Evolutionary conservation across 2,888 invertebrate genomes (phyloP), one percentile per base, ranked within the genome.

Genomic region (Encarsia formosa): DNA sequence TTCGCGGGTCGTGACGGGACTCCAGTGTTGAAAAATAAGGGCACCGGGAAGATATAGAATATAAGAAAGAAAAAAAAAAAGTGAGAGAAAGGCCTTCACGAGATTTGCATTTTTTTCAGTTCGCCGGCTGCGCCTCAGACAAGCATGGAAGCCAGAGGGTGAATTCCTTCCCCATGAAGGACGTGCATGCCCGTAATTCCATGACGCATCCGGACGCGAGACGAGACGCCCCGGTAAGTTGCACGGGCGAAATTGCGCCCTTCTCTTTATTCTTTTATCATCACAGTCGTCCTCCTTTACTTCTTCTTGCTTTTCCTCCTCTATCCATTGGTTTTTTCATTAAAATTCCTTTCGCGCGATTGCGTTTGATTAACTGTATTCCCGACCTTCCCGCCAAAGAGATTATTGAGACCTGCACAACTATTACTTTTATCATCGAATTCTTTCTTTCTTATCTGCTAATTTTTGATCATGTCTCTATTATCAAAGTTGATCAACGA

Each of bases 81-180:
- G 9, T 5, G 22, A 15, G n/a, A 8, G 29, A 37, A 42, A n/a
- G 16, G 9, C 15, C 13, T 38, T 72, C 20, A 48, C 29, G 53
- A 52, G 49, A 54, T 58, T 54, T 58, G 40, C 46, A 52, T 52
- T 62, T 67, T n/a, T 74, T 78, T 54, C 79, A 91, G 90, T 77
- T 90, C 64, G 80, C 85, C 49, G 85, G 86, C 54, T 90, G 88
- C 69, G 79, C 85, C 19, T 85, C 89, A 13, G 91, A 91, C 65
- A 83, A 81, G 56, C 80, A 84, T 44, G 83, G 85, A 52, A 82
- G 81, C 63, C 85, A 86, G 46, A 81, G 88, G 54, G 83, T 88
- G 24, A 87, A 87, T 65, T 81, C 88, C 5, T 89, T 91, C 78
- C 90, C 90, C 23, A 88, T 91, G 89, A 88, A 88, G 68, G 90